These are phyloP conservation scores for Drosophila ananassae DNA, from an alignment of 1,140 invertebrate genomes.

Conservation along the genomic window DNA sequence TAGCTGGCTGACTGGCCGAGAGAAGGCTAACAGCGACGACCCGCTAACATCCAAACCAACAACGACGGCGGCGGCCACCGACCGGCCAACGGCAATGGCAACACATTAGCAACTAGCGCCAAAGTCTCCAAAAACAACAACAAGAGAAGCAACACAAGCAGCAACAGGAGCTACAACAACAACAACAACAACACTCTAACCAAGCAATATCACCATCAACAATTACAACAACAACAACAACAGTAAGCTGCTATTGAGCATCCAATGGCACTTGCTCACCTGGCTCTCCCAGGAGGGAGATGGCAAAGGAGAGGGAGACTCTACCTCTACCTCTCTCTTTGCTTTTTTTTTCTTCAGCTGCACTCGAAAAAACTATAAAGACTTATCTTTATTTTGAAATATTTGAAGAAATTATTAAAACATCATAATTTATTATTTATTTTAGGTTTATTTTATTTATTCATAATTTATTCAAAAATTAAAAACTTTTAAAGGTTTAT, in stretches of 20 bases:
- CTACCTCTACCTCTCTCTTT: constrained; percentile 37
- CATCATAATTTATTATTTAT: no score
- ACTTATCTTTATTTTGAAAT: no score
- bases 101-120: constrained; percentile 3
- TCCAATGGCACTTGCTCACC: constrained; percentile 71
- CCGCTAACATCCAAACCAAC: constrained; percentile 39
- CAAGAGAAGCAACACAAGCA: background rate
- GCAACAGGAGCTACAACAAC: constrained; percentile 10
- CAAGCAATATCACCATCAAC: background rate
- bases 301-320: background rate
- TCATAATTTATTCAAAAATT: no score
- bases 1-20: constrained; percentile 40
- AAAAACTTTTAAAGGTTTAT: no score
- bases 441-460: no score
- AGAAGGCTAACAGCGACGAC: constrained; percentile 18
- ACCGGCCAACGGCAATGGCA: constrained; percentile 39
- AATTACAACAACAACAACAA: constrained; percentile 29
- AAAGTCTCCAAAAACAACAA: background rate
- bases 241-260: constrained; percentile 51
- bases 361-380: background rate
- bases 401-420: no score
- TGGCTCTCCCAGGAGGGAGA: constrained; percentile 3
- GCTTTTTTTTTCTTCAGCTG: constrained; percentile 5
- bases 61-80: no score
- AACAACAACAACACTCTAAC: constrained; percentile 18